A percentile compares a stretch with the other conserved stretches of the same genome.
These are phyloP conservation scores for Crioceris asparagi DNA, from an alignment of 2,888 invertebrate species.

Conservation along the genomic window DNA sequence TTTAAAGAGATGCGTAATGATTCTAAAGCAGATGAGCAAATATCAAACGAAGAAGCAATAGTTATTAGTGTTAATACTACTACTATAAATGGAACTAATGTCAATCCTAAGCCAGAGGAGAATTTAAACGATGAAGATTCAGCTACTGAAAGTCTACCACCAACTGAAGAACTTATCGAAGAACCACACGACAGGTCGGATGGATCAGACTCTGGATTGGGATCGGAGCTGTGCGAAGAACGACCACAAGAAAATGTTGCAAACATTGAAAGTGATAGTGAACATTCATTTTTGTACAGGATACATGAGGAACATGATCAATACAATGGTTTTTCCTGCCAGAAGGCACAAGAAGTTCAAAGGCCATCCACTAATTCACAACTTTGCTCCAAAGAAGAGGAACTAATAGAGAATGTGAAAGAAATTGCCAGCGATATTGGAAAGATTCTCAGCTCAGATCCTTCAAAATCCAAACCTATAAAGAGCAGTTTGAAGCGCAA, in stretches of 20 bases:
- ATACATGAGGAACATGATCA: conserved; percentile 26
- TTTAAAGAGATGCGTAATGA: too few relatives aligned
- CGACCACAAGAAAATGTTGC: conserved; percentile 29
- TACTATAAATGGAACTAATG: too few relatives aligned
- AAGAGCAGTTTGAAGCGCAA: conserved; percentile 68
- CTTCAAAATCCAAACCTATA: conserved; percentile 24
- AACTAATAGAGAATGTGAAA: not conserved
- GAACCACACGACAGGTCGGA: conserved; percentile 59
- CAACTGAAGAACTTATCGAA: conserved; percentile 45
- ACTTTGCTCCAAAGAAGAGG: conserved; percentile 1
- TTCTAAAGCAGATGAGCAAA: too few relatives aligned
- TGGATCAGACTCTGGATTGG: conserved; percentile 75
- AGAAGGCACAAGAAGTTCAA: conserved; percentile 16
- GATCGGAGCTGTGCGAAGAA: conserved; percentile 62
- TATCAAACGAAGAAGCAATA: too few relatives aligned
- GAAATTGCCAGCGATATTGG: conserved; percentile 1
- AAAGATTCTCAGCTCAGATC: conserved; percentile 21
- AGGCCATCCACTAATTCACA: conserved; percentile 20
- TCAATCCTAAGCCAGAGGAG: too few relatives aligned
- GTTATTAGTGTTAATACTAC: too few relatives aligned
- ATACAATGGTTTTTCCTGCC: conserved; percentile 14
- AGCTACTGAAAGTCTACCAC: conserved; percentile 49
- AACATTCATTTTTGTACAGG: conserved; percentile 42
- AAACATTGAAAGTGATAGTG: conserved; percentile 39
- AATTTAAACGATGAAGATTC: conserved; percentile 47